Percentiles rank a stretch among this genome's conserved stretches.
Evolutionary conservation across 2,888 invertebrate species (phyloP).

Genomic region (Euplexia lucipara): DNA sequence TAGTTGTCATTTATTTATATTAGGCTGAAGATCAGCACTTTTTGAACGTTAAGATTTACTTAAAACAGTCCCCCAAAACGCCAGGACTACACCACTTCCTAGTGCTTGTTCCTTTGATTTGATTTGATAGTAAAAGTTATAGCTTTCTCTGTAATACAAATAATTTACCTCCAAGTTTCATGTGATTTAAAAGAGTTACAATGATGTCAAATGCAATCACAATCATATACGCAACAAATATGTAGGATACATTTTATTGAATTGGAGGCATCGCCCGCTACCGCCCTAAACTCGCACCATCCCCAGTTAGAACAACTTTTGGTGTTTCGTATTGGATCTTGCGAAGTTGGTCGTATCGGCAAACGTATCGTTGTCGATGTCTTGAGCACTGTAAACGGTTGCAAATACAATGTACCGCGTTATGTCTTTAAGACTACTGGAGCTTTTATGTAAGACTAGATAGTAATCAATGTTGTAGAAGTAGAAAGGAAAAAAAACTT

Average conservation of each 20-base stretch:
- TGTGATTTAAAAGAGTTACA: no score
- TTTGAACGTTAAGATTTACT: no score
- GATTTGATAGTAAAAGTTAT: no score
- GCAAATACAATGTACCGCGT: conserved; percentile 55
- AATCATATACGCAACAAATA: no score
- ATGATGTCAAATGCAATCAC: no score
- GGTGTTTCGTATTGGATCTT: conserved; percentile 75
- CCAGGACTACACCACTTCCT: no score
- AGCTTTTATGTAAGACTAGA: conserved; percentile 12
- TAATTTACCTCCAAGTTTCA: no score
- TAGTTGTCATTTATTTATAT: no score
- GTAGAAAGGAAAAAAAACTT: background rate
- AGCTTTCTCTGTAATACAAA: no score
- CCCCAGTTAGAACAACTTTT: conserved; percentile 71
- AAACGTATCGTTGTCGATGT: conserved; percentile 74
- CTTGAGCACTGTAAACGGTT: conserved; percentile 63
- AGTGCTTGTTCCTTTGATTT: no score
- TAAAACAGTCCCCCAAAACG: no score
- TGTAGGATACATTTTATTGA: background rate
- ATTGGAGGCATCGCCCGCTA: conserved; percentile 2
- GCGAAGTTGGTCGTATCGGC: conserved; percentile 78
- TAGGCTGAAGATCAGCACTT: no score
- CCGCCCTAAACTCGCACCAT: conserved; percentile 57
- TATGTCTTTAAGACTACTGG: conserved; percentile 50
- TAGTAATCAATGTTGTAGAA: background rate